phyloP scores from a whole-genome alignment of 2,888 invertebrate genomes.

The Luffia ferchaultella region DNA sequence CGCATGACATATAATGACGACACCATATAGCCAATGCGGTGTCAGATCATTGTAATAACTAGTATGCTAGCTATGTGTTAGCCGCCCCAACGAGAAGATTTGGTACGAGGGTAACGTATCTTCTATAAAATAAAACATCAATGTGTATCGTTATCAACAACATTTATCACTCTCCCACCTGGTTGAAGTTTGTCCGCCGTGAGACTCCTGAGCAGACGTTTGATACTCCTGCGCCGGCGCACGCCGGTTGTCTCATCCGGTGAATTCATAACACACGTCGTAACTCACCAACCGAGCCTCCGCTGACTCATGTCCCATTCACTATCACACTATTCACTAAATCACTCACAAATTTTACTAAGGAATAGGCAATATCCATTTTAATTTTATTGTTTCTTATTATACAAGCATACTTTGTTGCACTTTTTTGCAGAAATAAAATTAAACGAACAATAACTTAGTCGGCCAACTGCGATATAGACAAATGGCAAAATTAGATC shows the following conservation, averaged over 20 bases:
- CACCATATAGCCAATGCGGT: too few relatives aligned
- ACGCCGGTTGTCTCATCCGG: slow-evolving; percentile 40
- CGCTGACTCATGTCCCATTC: neutral
- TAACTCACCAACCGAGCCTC: too few relatives aligned
- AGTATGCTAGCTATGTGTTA: neutral
- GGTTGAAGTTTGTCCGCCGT: slow-evolving; percentile 55
- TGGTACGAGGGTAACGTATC: neutral
- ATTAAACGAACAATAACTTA: too few relatives aligned
- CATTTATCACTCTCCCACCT: slow-evolving; percentile 21
- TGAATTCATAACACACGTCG: slow-evolving; percentile 30
- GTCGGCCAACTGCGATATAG: too few relatives aligned
- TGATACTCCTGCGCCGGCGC: slow-evolving; percentile 57
- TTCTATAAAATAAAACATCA: neutral
- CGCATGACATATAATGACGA: neutral
- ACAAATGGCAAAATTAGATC: too few relatives aligned
- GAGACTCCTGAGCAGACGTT: slow-evolving; percentile 53
- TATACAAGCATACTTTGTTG: too few relatives aligned
- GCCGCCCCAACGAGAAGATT: neutral
- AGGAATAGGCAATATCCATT: too few relatives aligned
- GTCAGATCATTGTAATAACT: too few relatives aligned
- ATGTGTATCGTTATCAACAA: neutral
- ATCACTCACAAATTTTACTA: too few relatives aligned
- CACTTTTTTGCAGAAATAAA: too few relatives aligned
- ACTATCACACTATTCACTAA: too few relatives aligned
- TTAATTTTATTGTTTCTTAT: too few relatives aligned